Evolutionary conservation across 2,888 invertebrate genomes (phyloP).

Genomic region (Caenorhabditis drosophilae): DNA sequence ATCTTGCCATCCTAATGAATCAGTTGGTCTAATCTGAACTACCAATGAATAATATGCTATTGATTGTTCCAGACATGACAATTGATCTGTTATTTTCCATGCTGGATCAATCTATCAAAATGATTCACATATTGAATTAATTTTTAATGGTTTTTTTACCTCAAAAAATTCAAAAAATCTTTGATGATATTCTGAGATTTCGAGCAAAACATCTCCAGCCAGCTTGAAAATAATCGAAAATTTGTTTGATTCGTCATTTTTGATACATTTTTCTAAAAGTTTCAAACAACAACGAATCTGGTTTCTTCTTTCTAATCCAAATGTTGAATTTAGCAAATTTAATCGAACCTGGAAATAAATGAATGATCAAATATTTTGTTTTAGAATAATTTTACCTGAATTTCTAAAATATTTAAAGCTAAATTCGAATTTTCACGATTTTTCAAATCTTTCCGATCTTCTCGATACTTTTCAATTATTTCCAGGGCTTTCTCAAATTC

Average conservation of each 20-base stretch:
- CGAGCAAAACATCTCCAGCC: slow-evolving; percentile 17
- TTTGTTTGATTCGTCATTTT: neutral
- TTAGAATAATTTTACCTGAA: too few species aligned
- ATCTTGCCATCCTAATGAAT: slow-evolving; percentile 39
- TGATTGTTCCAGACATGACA: slow-evolving; percentile 14
- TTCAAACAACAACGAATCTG: slow-evolving; percentile 18
- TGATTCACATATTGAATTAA: neutral
- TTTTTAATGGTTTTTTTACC: too few species aligned
- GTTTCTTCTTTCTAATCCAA: slow-evolving; percentile 18
- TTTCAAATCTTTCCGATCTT: slow-evolving; percentile 5
- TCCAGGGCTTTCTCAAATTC: slow-evolving; percentile 40
- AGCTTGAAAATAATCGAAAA: slow-evolving; percentile 18
- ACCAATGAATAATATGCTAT: slow-evolving; percentile 31
- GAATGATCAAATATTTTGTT: neutral
- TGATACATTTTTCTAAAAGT: slow-evolving; percentile 1
- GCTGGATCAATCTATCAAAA: slow-evolving; percentile 15
- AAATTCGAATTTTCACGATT: slow-evolving; percentile 8
- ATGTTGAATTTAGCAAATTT: slow-evolving; percentile 15
- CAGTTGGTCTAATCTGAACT: slow-evolving; percentile 8
- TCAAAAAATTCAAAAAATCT: slow-evolving; percentile 7
- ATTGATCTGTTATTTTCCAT: slow-evolving; percentile 19
- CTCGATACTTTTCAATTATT: slow-evolving; percentile 11
- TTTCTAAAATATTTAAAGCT: slow-evolving; percentile 32
- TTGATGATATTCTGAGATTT: slow-evolving; percentile 3
- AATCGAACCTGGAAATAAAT: slow-evolving; percentile 22